phyloP scores from a whole-genome alignment of 2,113 vertebrate genomes.

The Eudorcas thomsonii region DNA sequence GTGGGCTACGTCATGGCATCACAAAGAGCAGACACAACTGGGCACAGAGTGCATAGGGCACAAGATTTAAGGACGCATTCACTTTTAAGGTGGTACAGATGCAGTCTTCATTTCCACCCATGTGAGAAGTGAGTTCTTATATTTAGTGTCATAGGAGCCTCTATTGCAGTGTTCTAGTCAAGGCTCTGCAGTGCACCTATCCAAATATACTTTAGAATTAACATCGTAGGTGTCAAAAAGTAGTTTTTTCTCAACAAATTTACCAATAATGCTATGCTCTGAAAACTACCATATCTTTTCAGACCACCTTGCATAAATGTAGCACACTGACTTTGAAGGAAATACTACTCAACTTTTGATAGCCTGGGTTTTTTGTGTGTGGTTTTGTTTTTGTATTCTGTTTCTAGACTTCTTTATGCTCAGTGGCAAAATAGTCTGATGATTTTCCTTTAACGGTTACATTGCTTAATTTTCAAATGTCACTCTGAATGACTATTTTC shows the following conservation, averaged over 20 bases:
- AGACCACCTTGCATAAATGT: not conserved
- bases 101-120: not conserved
- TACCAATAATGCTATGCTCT: not conserved
- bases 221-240: not conserved
- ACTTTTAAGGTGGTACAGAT: not conserved
- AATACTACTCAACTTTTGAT: not conserved
- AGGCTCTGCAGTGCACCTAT: not conserved
- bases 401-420: not conserved
- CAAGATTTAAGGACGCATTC: not conserved
- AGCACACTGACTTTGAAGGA: not conserved
- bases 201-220: not conserved
- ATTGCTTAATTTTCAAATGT: not conserved
- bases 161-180: not conserved
- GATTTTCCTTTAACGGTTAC: not conserved
- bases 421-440: not conserved
- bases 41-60: not conserved
- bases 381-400: not conserved
- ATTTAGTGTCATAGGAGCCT: not conserved
- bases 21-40: not conserved
- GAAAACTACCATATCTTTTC: not conserved
- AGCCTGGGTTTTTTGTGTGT: not conserved
- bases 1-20: fast-evolving
- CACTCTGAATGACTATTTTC: not conserved
- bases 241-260: not conserved
- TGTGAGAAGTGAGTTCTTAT: not conserved